phyloP scores from a whole-genome alignment of 2,113 vertebrate genomes.

The Naja naja region DNA sequence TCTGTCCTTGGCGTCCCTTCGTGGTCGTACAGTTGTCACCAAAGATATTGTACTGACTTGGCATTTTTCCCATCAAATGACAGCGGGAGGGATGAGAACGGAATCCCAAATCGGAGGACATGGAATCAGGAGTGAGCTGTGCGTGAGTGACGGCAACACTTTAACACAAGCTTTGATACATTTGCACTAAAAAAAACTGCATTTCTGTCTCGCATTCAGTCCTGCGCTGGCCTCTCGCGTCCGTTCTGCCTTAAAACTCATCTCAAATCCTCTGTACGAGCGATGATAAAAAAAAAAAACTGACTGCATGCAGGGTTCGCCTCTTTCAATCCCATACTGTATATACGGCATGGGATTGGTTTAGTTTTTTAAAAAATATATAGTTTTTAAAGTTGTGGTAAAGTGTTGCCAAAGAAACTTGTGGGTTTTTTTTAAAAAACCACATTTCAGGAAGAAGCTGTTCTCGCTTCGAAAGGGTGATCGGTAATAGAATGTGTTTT shows the following conservation, averaged over 20 bases:
- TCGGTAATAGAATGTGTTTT: not conserved
- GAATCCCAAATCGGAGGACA: not conserved
- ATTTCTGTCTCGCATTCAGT: not conserved
- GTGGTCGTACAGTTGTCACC: not conserved
- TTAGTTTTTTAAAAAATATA: conserved; percentile 30
- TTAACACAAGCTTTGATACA: conserved; percentile 51
- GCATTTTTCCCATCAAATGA: not conserved
- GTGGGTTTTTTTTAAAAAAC: conserved; percentile 43
- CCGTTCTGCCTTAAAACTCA: conserved; percentile 63
- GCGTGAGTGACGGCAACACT: conserved; percentile 43
- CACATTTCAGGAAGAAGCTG: conserved; percentile 56
- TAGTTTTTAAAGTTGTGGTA: conserved; percentile 56
- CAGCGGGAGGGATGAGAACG: not conserved
- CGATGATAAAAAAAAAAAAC: not conserved
- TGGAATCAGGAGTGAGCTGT: not conserved
- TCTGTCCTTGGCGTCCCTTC: not conserved
- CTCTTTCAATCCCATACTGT: conserved; percentile 58
- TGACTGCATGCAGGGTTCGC: not conserved
- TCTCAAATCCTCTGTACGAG: conserved; percentile 6
- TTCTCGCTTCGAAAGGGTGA: not conserved
- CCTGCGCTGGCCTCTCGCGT: not conserved
- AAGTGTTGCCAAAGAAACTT: conserved; percentile 72
- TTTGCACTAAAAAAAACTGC: conserved; percentile 59
- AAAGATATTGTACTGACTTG: conserved; percentile 17
- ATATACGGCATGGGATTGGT: conserved; percentile 52